Evolutionary conservation across 2,888 invertebrate species (phyloP), one percentile per base, ranked within the genome.

Genomic region (Harpagoxenus sublaevis): DNA sequence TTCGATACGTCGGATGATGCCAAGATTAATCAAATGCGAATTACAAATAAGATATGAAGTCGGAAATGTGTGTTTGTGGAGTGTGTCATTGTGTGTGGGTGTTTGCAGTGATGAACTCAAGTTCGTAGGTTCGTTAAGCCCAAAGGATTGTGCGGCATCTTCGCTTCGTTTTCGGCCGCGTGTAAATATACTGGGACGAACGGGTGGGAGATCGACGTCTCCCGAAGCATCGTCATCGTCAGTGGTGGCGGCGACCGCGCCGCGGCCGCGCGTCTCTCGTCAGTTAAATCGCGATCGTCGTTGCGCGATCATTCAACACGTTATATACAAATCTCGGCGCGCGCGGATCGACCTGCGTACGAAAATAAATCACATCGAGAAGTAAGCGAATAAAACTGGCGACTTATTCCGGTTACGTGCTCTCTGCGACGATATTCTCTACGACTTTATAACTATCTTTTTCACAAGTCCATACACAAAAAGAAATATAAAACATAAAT

Each of bases 271-370:
- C 89, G 88, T 92, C 91, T 89, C 91, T 90, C 92, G 91, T 92
- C 93, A 94, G 94, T 94, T 90, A 92, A 92, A 94, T 91, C 91
- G 92, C 90, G 92, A 92, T 89, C 92, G 94, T 92, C 91, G 77
- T 83, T 79, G 85, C 83, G 88, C 51, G 84, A 89, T 62, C 83
- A 84, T 74, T 65, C 53, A 23, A 23, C 28, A 5, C 81, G 45
- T 66, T 28, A 28, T 63, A 55, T 28, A 51, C 53, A 60, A 71
- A 10, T 53, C 28, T 42, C 18, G 15, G n/a, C 5, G 15, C 18
- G 31, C 60, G 65, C 60, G n/a, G 45, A n/a, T 65, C 18, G 42
- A 70, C 31, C 60, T 57, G 12, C 23, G 51, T 78, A 42, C 42
- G 18, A 74, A 73, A 74, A 60, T 74, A 74, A 45, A 10, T 9